Percentiles rank a stretch among this genome's conserved stretches.
Conservation (phyloP, 37 sponge, comb jelly and placozoan genomes). For the Chondrosia reniformis region DNA sequence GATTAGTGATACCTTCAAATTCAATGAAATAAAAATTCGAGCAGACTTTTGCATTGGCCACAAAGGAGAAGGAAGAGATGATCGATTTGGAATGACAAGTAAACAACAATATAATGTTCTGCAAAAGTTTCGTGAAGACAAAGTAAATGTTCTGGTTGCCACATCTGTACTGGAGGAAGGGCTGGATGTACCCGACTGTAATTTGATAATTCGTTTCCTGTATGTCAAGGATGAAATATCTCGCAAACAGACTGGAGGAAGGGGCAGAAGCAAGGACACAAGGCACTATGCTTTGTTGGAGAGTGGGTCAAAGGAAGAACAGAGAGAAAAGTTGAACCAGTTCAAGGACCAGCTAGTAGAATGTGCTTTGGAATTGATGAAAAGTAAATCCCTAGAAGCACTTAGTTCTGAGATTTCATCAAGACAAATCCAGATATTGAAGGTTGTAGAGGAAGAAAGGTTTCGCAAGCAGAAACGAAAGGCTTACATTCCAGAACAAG, state of each 20-base stretch:
- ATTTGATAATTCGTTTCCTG: slow-evolving; percentile 81
- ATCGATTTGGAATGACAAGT: slow-evolving; percentile 42
- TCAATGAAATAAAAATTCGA: not conserved
- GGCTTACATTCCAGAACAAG: not conserved
- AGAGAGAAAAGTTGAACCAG: slow-evolving; percentile 24
- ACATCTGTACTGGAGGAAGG: slow-evolving; percentile 94
- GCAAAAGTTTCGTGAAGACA: slow-evolving; percentile 58
- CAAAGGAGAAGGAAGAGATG: slow-evolving; percentile 2
- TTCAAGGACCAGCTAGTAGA: slow-evolving; percentile 13
- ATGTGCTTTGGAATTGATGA: not conserved
- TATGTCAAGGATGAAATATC: slow-evolving; percentile 73
- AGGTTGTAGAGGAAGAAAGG: too few species aligned
- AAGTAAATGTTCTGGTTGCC: slow-evolving; percentile 77
- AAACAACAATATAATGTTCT: slow-evolving; percentile 55
- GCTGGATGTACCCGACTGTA: slow-evolving; percentile 87
- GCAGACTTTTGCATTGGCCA: slow-evolving; percentile 30
- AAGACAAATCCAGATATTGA: not conserved
- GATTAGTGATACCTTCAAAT: not conserved
- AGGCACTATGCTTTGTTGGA: slow-evolving; percentile 25
- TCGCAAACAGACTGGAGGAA: slow-evolving; percentile 63
- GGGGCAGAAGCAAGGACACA: slow-evolving; percentile 61
- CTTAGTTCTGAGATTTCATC: not conserved
- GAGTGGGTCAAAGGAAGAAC: slow-evolving; percentile 9
- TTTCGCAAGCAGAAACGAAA: not conserved
- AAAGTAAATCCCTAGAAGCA: not conserved